Base-by-base conservation (phyloP, 2,797 vertebrate species). In the Melanotaenia maccullochi region DNA sequence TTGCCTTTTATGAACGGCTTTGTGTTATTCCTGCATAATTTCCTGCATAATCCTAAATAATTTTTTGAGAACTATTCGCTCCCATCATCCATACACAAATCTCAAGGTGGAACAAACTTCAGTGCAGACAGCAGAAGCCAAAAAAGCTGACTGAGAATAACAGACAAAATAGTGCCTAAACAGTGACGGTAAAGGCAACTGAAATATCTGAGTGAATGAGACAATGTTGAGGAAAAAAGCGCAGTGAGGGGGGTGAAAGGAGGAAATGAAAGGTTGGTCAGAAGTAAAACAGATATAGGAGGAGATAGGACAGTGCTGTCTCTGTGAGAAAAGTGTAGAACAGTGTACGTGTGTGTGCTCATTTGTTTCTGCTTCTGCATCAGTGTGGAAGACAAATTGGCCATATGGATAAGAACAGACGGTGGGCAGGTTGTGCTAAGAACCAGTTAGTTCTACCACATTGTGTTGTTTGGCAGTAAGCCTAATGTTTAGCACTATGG, bases 331-430 rank as follows among this genome's bases (percentile, higher is more conserved):
- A 80, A 5, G 1, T 44, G 18, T 25, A 56, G 16, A 65, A 20
- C 60, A 42, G n/a, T 49, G 28, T 59, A 67, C 38, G 36, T 59
- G 69, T 42, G 36, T 38, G 5, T 9, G 28, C 30, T 25, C 25
- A 11, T 76, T 71, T 81, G 68, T 76, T 75, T 81, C 73, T 35
- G 60, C 62, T 78, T 81, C 66, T 56, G 52, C 73, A 60, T 65
- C 55, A 73, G 61, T 68, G 47, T 38, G n/a, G 68, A 86, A 83
- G 78, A 89, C 79, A 87, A 88, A 82, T 85, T 77, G 77, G 65
- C 78, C 85, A 81, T 84, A 85, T 87, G 85, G 83, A 84, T 89
- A 83, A 83, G 78, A 86, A 80, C 87, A 87, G 85, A 84, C 80
- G 74, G 85, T 70, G 78, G 70, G 82, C 87, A 87, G 81, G 79